phyloP scores from a whole-genome alignment of 2,113 vertebrate genomes.

The Rostratula benghalensis region DNA sequence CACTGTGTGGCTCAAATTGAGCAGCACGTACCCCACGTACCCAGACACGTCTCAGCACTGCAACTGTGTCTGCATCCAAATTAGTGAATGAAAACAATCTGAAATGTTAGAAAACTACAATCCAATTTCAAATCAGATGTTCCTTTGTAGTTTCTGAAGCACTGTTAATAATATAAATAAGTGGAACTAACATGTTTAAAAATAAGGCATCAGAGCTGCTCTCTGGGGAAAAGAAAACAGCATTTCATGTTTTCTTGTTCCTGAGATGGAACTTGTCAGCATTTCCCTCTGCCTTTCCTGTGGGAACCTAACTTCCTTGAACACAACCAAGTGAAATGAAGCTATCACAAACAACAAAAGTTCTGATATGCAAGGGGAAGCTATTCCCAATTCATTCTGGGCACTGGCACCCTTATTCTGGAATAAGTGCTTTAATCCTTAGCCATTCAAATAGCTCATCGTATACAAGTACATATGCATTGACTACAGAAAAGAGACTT shows the following conservation, averaged over 20 bases:
- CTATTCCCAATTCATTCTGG: background rate
- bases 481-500: background rate
- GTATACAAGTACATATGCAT: background rate
- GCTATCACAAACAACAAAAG: background rate
- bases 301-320: background rate
- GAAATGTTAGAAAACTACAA: background rate
- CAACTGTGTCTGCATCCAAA: background rate
- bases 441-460: background rate
- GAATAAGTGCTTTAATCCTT: background rate
- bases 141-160: background rate
- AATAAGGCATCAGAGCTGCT: background rate
- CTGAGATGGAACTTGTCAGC: background rate
- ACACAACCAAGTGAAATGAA: background rate
- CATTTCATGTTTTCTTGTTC: background rate
- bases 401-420: background rate
- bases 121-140: background rate
- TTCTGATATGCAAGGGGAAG: background rate
- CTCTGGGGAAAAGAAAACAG: background rate
- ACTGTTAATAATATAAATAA: background rate
- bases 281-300: background rate
- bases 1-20: background rate
- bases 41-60: background rate
- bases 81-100: background rate
- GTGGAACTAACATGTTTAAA: background rate
- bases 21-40: background rate